A percentile compares a stretch with the other conserved stretches of the same genome.
Evolutionary conservation across 2,888 invertebrate species (phyloP).

Genomic region (Lymantria monacha): DNA sequence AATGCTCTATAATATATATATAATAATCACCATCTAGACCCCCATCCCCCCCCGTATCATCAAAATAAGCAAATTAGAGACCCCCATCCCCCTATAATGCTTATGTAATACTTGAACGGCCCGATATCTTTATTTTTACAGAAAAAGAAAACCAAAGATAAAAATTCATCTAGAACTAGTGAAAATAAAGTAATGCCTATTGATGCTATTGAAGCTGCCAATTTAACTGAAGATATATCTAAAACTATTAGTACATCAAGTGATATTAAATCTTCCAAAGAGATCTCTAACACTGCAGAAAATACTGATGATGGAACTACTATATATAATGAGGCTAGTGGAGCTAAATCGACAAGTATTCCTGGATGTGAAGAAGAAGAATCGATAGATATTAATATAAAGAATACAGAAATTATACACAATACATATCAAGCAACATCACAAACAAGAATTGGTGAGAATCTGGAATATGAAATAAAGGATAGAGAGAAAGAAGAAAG

Average conservation of each 20-base stretch:
- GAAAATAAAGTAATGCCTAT: constrained; percentile 8
- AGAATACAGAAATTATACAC: constrained; percentile 5
- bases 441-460: not conserved
- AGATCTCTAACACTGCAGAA: not conserved
- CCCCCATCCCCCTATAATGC: too few relatives aligned
- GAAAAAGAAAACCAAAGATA: constrained; percentile 65
- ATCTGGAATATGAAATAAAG: too few relatives aligned
- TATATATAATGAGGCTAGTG: constrained; percentile 1
- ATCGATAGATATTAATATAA: constrained; percentile 3
- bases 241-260: not conserved
- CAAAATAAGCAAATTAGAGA: too few relatives aligned
- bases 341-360: not conserved
- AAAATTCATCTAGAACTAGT: constrained; percentile 22
- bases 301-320: not conserved
- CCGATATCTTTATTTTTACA: constrained; percentile 40
- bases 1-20: too few relatives aligned
- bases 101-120: too few relatives aligned
- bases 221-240: constrained; percentile 11
- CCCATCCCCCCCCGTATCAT: too few relatives aligned
- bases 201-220: constrained; percentile 3
- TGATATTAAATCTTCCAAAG: not conserved
- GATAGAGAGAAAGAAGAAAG: too few relatives aligned
- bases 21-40: too few relatives aligned
- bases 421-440: not conserved
- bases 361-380: constrained; percentile 11